Percentiles rank a stretch among this genome's conserved stretches.
Conservation (phyloP, 2,888 invertebrate species). For the Bugulina stolonifera region DNA sequence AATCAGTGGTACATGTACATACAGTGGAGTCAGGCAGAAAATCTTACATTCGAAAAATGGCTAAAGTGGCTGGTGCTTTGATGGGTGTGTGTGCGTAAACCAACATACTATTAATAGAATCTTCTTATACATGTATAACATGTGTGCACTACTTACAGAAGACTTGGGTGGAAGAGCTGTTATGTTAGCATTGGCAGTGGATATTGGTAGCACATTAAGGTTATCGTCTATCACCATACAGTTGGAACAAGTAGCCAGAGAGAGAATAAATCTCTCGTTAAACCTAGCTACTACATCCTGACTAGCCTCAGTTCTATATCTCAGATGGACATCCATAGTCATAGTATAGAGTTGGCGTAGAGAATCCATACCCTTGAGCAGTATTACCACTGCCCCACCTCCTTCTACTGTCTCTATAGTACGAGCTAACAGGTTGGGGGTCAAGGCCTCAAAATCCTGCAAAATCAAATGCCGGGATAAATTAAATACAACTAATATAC, state of each 20-base stretch:
- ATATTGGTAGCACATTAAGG: conserved; percentile 82
- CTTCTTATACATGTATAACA: no score
- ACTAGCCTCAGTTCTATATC: conserved; percentile 90
- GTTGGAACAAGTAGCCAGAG: conserved; percentile 76
- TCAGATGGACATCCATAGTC: conserved; percentile 95
- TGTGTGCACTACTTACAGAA: conserved; percentile 38
- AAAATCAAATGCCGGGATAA: conserved; percentile 30
- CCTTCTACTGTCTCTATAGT: conserved; percentile 98
- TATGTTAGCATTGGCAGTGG: conserved; percentile 78
- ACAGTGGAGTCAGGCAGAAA: no score
- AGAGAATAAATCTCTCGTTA: conserved; percentile 90
- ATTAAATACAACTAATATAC: no score
- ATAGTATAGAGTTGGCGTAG: conserved; percentile 89
- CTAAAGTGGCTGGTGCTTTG: no score
- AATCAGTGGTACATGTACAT: no score
- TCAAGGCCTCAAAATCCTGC: conserved; percentile 92
- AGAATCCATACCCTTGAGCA: conserved; percentile 73
- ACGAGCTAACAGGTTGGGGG: conserved; percentile 90
- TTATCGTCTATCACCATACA: conserved; percentile 93
- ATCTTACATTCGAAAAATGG: no score
- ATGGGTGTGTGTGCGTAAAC: no score
- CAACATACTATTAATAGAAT: no score
- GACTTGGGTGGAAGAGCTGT: conserved; percentile 60
- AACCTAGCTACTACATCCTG: conserved; percentile 85
- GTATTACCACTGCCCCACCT: conserved; percentile 76